Evolutionary conservation across 2,113 vertebrate species (phyloP).

Genomic region (Oxygymnocypris stewartii): DNA sequence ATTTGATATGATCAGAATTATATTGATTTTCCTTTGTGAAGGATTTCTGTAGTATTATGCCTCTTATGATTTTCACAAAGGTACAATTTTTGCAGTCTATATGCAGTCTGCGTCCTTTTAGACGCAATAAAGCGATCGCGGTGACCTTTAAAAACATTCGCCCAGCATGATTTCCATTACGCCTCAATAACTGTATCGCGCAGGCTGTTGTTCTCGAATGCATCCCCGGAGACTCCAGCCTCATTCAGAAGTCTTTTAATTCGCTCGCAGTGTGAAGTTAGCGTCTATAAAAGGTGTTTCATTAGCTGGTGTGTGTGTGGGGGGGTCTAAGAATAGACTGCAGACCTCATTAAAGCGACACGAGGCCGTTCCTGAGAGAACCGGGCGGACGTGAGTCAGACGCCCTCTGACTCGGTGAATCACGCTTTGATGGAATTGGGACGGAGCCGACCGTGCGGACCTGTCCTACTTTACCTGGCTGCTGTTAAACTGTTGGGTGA

Average conservation of each 20-base stretch:
- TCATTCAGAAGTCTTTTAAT: slow-evolving; percentile 34
- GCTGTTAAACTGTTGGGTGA: background rate
- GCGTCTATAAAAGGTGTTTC: slow-evolving; percentile 37
- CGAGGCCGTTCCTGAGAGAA: slow-evolving; percentile 15
- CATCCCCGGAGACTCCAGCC: background rate
- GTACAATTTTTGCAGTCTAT: background rate
- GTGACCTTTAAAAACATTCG: slow-evolving; percentile 10
- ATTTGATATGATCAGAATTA: background rate
- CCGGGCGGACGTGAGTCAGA: background rate
- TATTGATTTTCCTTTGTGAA: background rate
- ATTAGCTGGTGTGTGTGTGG: slow-evolving; percentile 26
- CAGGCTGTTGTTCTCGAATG: background rate
- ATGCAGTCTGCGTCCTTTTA: background rate
- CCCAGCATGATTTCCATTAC: slow-evolving; percentile 14
- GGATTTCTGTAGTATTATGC: background rate
- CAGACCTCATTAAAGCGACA: slow-evolving; percentile 24
- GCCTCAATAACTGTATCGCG: background rate
- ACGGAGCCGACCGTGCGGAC: background rate
- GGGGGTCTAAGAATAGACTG: slow-evolving; percentile 32
- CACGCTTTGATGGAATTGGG: slow-evolving; percentile 47
- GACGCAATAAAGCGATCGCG: background rate
- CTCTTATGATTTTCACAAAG: background rate
- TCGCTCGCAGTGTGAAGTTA: slow-evolving; percentile 19
- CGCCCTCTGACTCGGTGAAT: slow-evolving; percentile 20
- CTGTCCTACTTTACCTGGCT: slow-evolving; percentile 34